Evolutionary conservation across 2,797 vertebrate species (phyloP), one percentile per base, ranked within the genome.

Genomic region (Aselliscus stoliczkanus): DNA sequence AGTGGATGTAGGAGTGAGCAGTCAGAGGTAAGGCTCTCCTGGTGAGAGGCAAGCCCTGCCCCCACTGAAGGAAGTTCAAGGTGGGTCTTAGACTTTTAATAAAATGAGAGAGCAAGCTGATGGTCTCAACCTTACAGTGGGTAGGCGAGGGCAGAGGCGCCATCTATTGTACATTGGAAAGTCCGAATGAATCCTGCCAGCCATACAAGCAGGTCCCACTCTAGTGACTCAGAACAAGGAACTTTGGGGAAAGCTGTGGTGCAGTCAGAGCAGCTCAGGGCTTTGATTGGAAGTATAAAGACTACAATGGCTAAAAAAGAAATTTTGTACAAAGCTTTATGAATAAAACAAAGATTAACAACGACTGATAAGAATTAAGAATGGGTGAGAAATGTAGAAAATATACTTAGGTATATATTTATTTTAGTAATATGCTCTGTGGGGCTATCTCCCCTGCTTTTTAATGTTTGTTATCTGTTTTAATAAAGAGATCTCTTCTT

Each of bases 401-500:
- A 54, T n/a, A 64, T 29, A 73, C 54, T 83, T 62, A 80, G 86
- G 70, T 64, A 18, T 85, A 42, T 88, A 42, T 95, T 81, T 94
- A 91, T 92, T 95, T 94, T 54, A 88, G 90, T 82, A 73, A 79
- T 96, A 93, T 94, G 80, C 92, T 93, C 96, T 75, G 77, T 93
- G 85, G 77, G 77, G 76, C 95, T 95, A 62, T 88, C 85, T 73
- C 69, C 83, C 70, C 94, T 95, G 90, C 85, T 92, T 94, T 93
- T 79, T 44, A 93, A 94, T 92, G 81, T 97, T 94, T 97, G 81
- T 84, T 97, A 93, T 95, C 95, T 95, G 62, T 96, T 94, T 95
- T 96, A 95, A 96, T 97, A 94, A 97, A 96, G 88, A 90, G 87
- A 93, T 92, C 42, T 44, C 50, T 64, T 79, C 72, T 95, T 95